Evolutionary conservation across 1,140 invertebrate species (phyloP).

Genomic region (Pantala flavescens): DNA sequence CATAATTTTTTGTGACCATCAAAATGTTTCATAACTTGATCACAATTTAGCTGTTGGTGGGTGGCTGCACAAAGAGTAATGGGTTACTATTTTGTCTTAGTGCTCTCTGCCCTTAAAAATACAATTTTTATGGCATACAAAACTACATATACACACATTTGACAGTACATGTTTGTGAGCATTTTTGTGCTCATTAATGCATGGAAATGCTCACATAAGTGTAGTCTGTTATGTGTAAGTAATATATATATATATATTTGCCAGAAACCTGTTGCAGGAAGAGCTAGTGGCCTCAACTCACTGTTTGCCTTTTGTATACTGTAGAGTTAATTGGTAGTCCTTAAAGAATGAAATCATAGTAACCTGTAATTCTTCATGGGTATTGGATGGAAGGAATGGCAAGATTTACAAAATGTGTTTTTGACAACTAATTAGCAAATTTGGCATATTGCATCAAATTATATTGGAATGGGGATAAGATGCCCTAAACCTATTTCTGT

Average conservation of each 20-base stretch:
- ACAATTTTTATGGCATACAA: neutral
- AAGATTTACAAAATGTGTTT: neutral
- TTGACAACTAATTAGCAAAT: neutral
- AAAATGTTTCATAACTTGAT: constrained; percentile 1
- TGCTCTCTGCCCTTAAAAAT: neutral
- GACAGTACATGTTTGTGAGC: neutral
- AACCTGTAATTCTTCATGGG: constrained; percentile 1
- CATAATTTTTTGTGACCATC: neutral
- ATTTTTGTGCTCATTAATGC: neutral
- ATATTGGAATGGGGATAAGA: neutral
- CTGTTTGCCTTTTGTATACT: constrained; percentile 17
- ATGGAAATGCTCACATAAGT: neutral
- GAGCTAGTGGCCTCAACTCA: constrained; percentile 16
- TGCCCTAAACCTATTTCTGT: neutral
- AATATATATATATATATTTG: neutral
- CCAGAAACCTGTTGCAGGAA: neutral
- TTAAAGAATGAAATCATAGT: constrained; percentile 10
- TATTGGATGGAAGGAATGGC: neutral
- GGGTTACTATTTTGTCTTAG: constrained; percentile 9
- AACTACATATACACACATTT: neutral
- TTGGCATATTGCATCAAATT: constrained; percentile 1
- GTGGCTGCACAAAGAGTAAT: constrained; percentile 8
- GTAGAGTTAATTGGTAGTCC: neutral
- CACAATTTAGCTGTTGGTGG: neutral
- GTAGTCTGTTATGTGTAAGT: neutral